phyloP scores from a whole-genome alignment of 2,888 invertebrate species.

The Trilocha varians region DNA sequence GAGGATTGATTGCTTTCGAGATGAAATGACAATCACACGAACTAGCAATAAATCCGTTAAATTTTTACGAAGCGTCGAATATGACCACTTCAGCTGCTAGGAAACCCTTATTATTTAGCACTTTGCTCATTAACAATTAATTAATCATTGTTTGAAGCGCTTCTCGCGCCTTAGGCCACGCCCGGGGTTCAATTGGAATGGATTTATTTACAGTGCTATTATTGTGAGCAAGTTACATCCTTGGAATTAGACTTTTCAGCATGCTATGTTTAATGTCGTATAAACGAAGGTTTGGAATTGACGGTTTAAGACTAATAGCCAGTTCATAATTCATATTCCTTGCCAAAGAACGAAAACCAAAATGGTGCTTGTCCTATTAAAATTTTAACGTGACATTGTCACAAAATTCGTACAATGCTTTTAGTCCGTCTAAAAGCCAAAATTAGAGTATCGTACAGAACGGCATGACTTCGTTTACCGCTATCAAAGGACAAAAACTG shows the following conservation, averaged over 20 bases:
- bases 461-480: slow-evolving; percentile 41
- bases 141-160: slow-evolving; percentile 38
- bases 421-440: slow-evolving; percentile 17
- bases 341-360: no score
- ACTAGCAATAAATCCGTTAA: no score
- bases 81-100: no score
- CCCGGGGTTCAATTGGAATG: not conserved
- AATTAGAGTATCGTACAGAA: slow-evolving; percentile 23
- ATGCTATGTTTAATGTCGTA: not conserved
- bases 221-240: not conserved
- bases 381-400: no score
- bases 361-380: no score
- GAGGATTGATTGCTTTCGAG: no score
- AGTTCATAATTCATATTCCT: no score
- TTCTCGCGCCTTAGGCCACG: slow-evolving; percentile 19
- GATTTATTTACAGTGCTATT: not conserved
- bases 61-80: no score
- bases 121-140: slow-evolving; percentile 55
- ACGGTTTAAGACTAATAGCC: no score
- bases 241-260: not conserved
- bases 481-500: slow-evolving; percentile 49
- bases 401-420: not conserved
- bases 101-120: slow-evolving; percentile 30
- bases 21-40: no score
- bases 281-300: no score